Evolutionary conservation across 1,140 invertebrate species (phyloP).

Genomic region (Mya arenaria): DNA sequence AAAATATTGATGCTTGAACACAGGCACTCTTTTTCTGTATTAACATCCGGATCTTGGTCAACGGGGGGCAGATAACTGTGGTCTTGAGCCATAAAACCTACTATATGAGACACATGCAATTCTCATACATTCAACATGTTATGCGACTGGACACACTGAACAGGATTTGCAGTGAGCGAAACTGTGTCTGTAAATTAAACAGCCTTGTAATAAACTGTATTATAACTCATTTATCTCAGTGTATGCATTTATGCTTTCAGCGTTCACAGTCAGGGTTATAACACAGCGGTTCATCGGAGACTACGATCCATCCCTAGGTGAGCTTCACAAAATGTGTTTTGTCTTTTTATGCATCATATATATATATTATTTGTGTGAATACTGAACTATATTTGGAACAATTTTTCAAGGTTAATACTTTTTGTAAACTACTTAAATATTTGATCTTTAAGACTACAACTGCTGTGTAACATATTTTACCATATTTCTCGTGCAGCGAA

Average conservation of each 20-base stretch:
- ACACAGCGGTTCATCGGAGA: slow-evolving; percentile 92
- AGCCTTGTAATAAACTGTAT: neutral
- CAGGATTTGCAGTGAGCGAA: neutral
- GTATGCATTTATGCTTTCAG: slow-evolving; percentile 53
- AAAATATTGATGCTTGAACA: too few species aligned
- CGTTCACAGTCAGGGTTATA: slow-evolving; percentile 89
- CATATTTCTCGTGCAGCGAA: slow-evolving; percentile 85
- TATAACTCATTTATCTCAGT: neutral
- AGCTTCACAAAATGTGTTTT: slow-evolving; percentile 63
- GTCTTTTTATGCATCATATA: neutral
- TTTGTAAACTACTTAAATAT: neutral
- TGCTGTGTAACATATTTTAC: neutral
- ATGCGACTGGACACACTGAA: neutral
- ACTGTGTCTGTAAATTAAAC: neutral
- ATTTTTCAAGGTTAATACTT: neutral
- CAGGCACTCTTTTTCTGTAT: too few species aligned
- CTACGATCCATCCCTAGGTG: slow-evolving; percentile 91
- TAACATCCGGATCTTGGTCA: too few species aligned
- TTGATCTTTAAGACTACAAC: neutral
- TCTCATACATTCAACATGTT: neutral
- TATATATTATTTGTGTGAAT: neutral
- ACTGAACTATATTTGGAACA: neutral
- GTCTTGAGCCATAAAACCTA: too few species aligned
- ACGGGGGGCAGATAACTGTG: too few species aligned
- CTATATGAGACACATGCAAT: too few species aligned